A percentile compares a stretch with the other conserved stretches of the same genome.
phyloP scores from a whole-genome alignment of 1,140 invertebrate genomes.

The Anoplophora glabripennis region DNA sequence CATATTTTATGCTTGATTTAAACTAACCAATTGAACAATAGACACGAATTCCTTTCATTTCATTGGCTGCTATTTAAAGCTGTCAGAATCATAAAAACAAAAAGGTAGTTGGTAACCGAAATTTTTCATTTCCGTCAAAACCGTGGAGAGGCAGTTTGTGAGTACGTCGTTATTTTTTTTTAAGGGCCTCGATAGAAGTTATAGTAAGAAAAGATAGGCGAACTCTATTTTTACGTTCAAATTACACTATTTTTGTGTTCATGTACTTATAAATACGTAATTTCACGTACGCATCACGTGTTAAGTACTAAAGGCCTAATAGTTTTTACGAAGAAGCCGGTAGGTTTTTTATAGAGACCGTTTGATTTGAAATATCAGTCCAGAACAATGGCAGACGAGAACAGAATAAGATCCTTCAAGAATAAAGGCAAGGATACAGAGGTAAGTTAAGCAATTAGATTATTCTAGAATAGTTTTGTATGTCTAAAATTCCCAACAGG shows the following conservation, averaged over 20 bases:
- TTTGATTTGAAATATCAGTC: no score
- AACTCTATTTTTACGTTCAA: not conserved
- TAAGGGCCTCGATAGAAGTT: not conserved
- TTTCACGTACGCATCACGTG: not conserved
- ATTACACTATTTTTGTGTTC: not conserved
- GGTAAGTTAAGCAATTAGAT: slow-evolving; percentile 29
- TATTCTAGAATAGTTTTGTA: not conserved
- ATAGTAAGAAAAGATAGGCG: not conserved
- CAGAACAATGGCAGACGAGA: slow-evolving; percentile 44
- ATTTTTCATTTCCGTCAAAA: slow-evolving; percentile 8
- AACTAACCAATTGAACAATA: no score
- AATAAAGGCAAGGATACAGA: slow-evolving; percentile 49
- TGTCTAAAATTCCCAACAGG: slow-evolving; percentile 53
- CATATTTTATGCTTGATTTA: no score
- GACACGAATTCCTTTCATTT: no score
- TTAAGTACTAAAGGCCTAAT: not conserved
- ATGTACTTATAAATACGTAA: not conserved
- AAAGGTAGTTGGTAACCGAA: slow-evolving; percentile 4
- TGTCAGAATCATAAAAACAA: slow-evolving; percentile 11
- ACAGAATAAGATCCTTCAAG: slow-evolving; percentile 47
- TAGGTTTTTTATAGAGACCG: no score
- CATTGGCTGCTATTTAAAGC: slow-evolving; percentile 2
- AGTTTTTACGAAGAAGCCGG: no score
- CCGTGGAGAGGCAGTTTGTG: not conserved
- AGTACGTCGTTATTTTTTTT: not conserved